phyloP scores from a whole-genome alignment of 2,888 invertebrate species.

The Yponomeuta malinellus region DNA sequence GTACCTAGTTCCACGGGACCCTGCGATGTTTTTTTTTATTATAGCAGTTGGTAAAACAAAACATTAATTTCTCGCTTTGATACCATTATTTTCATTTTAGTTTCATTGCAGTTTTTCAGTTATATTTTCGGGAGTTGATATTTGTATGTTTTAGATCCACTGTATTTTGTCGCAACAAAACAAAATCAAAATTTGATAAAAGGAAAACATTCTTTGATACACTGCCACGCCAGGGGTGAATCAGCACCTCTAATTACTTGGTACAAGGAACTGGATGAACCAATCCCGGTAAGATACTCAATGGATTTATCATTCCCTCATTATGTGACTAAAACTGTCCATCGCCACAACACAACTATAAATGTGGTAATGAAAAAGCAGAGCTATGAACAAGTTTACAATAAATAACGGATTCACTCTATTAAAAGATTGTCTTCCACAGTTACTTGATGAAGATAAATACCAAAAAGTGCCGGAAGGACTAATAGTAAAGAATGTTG shows the following conservation, averaged over 20 bases:
- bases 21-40: no score
- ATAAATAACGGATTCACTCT: no score
- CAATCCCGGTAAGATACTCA: not conserved
- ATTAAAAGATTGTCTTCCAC: conserved; percentile 21
- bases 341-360: no score
- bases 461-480: conserved; percentile 38
- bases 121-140: not conserved
- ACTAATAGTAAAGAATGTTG: conserved; percentile 35
- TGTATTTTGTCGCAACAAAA: conserved; percentile 41
- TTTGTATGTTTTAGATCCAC: conserved; percentile 35
- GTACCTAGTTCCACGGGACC: no score
- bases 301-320: no score
- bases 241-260: conserved; percentile 39
- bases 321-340: no score
- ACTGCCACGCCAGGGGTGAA: conserved; percentile 46
- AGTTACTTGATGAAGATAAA: conserved; percentile 42
- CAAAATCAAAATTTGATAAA: conserved; percentile 41
- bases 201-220: conserved; percentile 39
- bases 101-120: not conserved
- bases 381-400: no score
- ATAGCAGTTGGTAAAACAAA: no score
- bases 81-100: no score
- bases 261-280: conserved; percentile 31
- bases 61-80: no score
- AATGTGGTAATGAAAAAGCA: no score